Percentiles rank a stretch among this genome's conserved stretches.
Evolutionary conservation across 2,888 invertebrate genomes (phyloP).

Genomic region (Encarsia formosa): DNA sequence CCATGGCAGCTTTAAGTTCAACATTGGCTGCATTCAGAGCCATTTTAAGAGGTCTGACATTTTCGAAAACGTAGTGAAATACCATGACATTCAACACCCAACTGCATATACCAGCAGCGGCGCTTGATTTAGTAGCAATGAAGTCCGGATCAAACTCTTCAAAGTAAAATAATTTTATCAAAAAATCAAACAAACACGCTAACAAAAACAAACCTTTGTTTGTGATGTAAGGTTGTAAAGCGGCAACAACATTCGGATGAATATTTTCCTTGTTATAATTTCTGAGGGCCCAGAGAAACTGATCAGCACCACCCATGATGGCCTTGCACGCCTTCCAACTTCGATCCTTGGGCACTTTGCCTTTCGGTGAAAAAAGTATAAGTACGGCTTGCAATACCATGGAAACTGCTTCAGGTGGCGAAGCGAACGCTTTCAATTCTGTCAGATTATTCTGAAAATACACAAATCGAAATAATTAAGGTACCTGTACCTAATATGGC

Average conservation of each 20-base stretch:
- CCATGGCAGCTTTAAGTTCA: slow-evolving; percentile 76
- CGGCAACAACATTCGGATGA: slow-evolving; percentile 81
- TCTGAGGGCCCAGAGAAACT: slow-evolving; percentile 75
- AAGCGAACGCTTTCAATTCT: slow-evolving; percentile 89
- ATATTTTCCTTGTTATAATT: slow-evolving; percentile 94
- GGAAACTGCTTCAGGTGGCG: slow-evolving; percentile 84
- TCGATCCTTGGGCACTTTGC: slow-evolving; percentile 84
- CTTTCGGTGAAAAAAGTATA: slow-evolving; percentile 76
- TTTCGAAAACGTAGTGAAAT: slow-evolving; percentile 85
- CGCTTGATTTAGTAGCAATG: slow-evolving; percentile 79
- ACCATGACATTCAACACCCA: slow-evolving; percentile 92
- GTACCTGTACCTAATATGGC: too few relatives aligned
- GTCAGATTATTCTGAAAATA: slow-evolving; percentile 80
- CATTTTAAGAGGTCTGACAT: slow-evolving; percentile 86
- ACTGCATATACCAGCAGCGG: slow-evolving; percentile 88
- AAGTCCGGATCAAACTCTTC: slow-evolving; percentile 80
- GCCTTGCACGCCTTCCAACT: slow-evolving; percentile 89
- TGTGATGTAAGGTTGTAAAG: slow-evolving; percentile 56
- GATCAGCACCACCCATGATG: slow-evolving; percentile 88
- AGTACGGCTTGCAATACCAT: slow-evolving; percentile 84
- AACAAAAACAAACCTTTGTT: slow-evolving; percentile 43
- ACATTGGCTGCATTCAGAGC: slow-evolving; percentile 82
- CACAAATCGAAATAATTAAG: too few relatives aligned
- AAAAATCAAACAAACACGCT: background rate
- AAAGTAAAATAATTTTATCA: too few relatives aligned